These are phyloP conservation scores for Cebus imitator DNA, from an alignment of 2,113 vertebrate species.

Conservation along the genomic window DNA sequence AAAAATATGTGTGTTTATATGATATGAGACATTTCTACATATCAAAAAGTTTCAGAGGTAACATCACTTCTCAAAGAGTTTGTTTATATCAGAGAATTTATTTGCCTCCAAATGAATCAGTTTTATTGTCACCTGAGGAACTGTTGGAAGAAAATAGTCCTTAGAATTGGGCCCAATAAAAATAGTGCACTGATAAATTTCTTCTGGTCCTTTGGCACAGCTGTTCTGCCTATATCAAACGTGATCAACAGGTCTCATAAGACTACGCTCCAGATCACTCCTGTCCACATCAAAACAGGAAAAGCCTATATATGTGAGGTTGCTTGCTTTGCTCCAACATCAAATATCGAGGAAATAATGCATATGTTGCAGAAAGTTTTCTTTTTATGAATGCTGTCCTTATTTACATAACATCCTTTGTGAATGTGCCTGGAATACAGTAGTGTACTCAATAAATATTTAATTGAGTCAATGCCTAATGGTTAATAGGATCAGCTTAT, in stretches of 20 bases:
- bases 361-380: background rate
- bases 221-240: background rate
- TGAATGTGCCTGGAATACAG: background rate
- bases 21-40: background rate
- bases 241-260: background rate
- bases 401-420: background rate
- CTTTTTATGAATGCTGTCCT: background rate
- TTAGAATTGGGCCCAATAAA: constrained; percentile 44
- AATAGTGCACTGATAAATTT: constrained; percentile 41
- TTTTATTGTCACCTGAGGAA: constrained; percentile 66
- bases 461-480: background rate
- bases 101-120: constrained; percentile 52
- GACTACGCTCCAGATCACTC: background rate
- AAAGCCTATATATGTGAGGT: background rate
- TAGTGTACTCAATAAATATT: background rate
- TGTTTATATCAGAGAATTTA: constrained; percentile 44
- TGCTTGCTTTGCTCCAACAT: background rate
- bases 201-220: constrained; percentile 7
- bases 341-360: background rate
- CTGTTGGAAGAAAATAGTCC: constrained; percentile 12
- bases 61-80: background rate
- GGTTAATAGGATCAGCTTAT: background rate
- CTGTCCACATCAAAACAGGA: background rate
- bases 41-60: constrained; percentile 47
- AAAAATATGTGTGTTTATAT: background rate